A percentile compares a stretch with the other conserved stretches of the same genome.
These are phyloP conservation scores for Craseonycteris thonglongyai DNA, from an alignment of 2,113 vertebrate genomes.

Conservation along the genomic window DNA sequence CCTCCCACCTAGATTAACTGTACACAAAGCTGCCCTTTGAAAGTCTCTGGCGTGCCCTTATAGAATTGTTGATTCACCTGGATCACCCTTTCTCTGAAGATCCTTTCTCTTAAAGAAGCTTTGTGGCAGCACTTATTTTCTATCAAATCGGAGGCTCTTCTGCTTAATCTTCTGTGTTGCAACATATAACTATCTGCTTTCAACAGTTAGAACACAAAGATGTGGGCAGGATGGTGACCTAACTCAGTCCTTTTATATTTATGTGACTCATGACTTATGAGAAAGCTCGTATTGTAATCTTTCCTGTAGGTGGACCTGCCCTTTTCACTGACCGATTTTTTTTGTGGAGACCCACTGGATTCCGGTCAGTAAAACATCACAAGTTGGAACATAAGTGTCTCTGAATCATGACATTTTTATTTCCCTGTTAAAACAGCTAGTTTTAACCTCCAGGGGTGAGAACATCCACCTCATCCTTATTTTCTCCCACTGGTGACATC, in stretches of 20 bases:
- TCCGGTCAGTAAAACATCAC: background rate
- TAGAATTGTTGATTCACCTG: background rate
- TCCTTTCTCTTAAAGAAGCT: slow-evolving; percentile 5
- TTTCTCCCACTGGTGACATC: background rate
- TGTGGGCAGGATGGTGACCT: background rate
- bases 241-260: background rate
- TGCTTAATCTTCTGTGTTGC: slow-evolving; percentile 6
- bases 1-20: background rate
- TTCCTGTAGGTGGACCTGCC: background rate
- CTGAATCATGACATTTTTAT: slow-evolving; percentile 35
- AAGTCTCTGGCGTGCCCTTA: background rate
- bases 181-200: slow-evolving; percentile 2
- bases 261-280: slow-evolving; percentile 1
- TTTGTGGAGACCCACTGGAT: slow-evolving; percentile 50
- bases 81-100: background rate
- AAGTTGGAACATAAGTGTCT: slow-evolving; percentile 41
- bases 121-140: background rate
- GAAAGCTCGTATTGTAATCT: background rate
- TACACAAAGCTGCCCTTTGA: slow-evolving; percentile 1
- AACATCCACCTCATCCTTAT: background rate
- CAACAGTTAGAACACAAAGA: slow-evolving; percentile 35
- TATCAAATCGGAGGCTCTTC: background rate
- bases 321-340: background rate
- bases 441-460: background rate
- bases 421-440: slow-evolving; percentile 11